phyloP scores from a whole-genome alignment of 1,140 invertebrate genomes.

The Cydia splendana region DNA sequence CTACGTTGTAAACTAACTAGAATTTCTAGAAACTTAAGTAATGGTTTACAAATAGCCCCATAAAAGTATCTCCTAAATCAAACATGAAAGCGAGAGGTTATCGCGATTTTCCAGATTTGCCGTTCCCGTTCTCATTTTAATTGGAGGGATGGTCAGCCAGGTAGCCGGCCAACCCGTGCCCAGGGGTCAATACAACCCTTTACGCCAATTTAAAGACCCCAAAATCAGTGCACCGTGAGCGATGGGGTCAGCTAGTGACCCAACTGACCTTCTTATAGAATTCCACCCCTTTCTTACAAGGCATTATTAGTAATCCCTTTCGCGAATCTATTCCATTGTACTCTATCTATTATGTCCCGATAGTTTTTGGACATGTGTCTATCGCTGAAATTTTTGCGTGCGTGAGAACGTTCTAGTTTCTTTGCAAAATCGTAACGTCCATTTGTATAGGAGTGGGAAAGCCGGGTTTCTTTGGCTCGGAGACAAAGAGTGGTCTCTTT shows the following conservation, averaged over 20 bases:
- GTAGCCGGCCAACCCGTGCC: constrained; percentile 76
- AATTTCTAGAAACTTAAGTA: constrained; percentile 19
- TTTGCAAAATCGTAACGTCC: constrained; percentile 76
- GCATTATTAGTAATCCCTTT: constrained; percentile 78
- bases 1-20: background rate
- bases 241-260: constrained; percentile 75
- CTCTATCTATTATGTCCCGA: constrained; percentile 56
- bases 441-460: constrained; percentile 65
- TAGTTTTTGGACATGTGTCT: constrained; percentile 57
- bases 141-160: constrained; percentile 57
- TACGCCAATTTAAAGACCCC: constrained; percentile 70
- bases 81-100: constrained; percentile 60
- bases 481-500: constrained; percentile 76
- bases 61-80: constrained; percentile 30
- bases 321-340: constrained; percentile 76
- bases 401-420: constrained; percentile 77
- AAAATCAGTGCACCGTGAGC: constrained; percentile 71
- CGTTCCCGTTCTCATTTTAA: constrained; percentile 70
- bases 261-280: constrained; percentile 68
- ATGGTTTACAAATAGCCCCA: constrained; percentile 40
- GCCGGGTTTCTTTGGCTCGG: constrained; percentile 55
- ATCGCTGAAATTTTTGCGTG: constrained; percentile 72
- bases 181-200: constrained; percentile 71
- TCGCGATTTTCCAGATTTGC: constrained; percentile 65
- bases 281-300: constrained; percentile 74